Evolutionary conservation across 1,140 invertebrate species (phyloP).

Genomic region (Caenorhabditis briggsae): DNA sequence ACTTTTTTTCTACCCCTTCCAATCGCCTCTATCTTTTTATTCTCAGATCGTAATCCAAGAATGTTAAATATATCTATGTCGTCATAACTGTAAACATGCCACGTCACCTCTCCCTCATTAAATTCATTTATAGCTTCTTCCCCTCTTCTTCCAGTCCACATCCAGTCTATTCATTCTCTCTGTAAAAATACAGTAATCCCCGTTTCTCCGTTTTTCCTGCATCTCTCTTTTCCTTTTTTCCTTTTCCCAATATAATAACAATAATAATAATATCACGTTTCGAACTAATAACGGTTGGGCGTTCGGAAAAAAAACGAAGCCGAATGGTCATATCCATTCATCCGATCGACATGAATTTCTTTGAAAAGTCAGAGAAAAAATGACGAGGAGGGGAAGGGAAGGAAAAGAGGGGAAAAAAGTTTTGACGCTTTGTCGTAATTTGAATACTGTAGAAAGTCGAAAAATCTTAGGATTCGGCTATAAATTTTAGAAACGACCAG

Average conservation of each 20-base stretch:
- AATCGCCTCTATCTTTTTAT: neutral
- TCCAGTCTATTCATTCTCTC: neutral
- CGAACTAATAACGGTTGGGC: constrained; percentile 48
- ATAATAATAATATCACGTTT: constrained; percentile 55
- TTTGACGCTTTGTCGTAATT: neutral
- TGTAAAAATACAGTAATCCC: constrained; percentile 21
- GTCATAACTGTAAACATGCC: constrained; percentile 37
- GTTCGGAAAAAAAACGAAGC: neutral
- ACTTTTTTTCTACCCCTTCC: neutral
- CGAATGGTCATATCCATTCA: constrained; percentile 47
- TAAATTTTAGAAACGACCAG: no score
- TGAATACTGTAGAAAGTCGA: neutral
- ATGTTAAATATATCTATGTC: neutral
- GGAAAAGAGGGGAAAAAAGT: neutral
- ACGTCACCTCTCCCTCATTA: constrained; percentile 10
- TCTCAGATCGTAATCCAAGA: constrained; percentile 38
- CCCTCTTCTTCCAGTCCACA: neutral
- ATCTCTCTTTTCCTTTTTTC: neutral
- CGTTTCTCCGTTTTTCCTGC: constrained; percentile 1
- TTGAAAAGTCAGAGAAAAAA: constrained; percentile 23
- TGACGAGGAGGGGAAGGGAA: neutral
- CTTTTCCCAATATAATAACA: constrained; percentile 53
- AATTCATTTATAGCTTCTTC: constrained; percentile 29
- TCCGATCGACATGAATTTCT: constrained; percentile 55
- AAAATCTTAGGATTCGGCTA: neutral